A percentile compares a stretch with the other conserved stretches of the same genome.
phyloP scores from a whole-genome alignment of 1,140 invertebrate species.

The Propsilocerus akamusi region DNA sequence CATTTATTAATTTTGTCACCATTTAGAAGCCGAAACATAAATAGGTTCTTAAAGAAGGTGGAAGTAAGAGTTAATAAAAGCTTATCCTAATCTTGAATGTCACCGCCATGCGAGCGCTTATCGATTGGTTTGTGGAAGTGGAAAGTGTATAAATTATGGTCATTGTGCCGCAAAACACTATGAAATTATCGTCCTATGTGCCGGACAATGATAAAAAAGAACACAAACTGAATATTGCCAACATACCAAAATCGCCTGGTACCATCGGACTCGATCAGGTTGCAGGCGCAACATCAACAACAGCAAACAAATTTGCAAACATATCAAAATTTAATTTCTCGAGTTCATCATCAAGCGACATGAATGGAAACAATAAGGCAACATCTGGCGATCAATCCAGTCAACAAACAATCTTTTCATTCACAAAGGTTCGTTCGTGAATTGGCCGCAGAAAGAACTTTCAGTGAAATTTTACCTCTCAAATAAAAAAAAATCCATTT shows the following conservation, averaged over 20 bases:
- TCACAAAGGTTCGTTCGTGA: neutral
- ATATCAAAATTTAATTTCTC: neutral
- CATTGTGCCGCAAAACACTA: neutral
- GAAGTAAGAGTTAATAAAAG: too few relatives aligned
- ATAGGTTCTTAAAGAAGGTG: too few relatives aligned
- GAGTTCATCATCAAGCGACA: too few relatives aligned
- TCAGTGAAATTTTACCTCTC: neutral
- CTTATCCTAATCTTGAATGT: too few relatives aligned
- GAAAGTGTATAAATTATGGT: neutral
- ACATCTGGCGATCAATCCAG: neutral
- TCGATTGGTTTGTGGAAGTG: too few relatives aligned
- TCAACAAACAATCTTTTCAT: neutral
- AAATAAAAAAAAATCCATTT: neutral
- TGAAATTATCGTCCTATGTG: neutral
- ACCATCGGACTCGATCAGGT: conserved; percentile 59
- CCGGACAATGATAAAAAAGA: neutral
- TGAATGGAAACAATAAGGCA: neutral
- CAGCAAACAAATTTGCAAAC: conserved; percentile 1
- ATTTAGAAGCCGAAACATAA: too few relatives aligned
- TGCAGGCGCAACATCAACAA: conserved; percentile 23
- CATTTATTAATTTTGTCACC: too few relatives aligned
- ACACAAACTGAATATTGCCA: neutral
- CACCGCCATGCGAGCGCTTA: too few relatives aligned
- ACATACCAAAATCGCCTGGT: conserved; percentile 61
- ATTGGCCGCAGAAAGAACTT: too few relatives aligned